These are phyloP conservation scores for Limnothrissa miodon DNA, from an alignment of 2,113 vertebrate genomes.

Conservation along the genomic window DNA sequence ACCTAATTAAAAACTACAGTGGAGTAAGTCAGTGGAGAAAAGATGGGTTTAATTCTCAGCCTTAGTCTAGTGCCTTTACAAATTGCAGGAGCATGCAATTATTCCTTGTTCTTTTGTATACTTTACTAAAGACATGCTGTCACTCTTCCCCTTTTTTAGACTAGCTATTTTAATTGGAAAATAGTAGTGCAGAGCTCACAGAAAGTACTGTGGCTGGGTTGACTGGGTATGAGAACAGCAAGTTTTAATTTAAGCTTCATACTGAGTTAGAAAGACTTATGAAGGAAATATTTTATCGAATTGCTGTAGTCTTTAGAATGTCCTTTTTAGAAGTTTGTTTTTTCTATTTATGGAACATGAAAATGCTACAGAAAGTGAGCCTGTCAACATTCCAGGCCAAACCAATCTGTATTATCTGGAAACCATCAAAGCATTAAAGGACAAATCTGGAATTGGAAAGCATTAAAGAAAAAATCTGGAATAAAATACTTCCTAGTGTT, in stretches of 20 bases:
- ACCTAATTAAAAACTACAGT: conserved; percentile 58
- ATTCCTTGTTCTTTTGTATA: conserved; percentile 55
- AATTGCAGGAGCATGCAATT: conserved; percentile 58
- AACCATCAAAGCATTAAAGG: no score
- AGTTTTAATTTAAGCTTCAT: neutral
- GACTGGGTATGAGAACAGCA: conserved; percentile 40
- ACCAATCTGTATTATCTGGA: no score
- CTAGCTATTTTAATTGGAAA: conserved; percentile 67
- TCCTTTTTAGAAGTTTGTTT: no score
- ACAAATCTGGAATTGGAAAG: no score
- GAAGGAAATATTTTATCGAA: no score
- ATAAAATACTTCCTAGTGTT: no score
- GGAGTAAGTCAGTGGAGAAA: conserved; percentile 45
- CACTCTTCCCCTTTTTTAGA: conserved; percentile 62
- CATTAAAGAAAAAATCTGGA: no score
- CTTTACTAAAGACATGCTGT: conserved; percentile 61
- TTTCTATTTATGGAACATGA: no score
- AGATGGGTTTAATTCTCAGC: conserved; percentile 31
- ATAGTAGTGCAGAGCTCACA: conserved; percentile 52
- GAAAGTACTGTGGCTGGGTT: no score
- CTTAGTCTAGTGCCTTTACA: conserved; percentile 43
- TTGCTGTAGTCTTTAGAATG: no score
- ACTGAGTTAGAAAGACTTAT: neutral
- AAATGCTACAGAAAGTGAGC: no score
- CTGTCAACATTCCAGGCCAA: no score